These are phyloP conservation scores for Noctua comes DNA, from an alignment of 2,888 invertebrate genomes.

Conservation along the genomic window DNA sequence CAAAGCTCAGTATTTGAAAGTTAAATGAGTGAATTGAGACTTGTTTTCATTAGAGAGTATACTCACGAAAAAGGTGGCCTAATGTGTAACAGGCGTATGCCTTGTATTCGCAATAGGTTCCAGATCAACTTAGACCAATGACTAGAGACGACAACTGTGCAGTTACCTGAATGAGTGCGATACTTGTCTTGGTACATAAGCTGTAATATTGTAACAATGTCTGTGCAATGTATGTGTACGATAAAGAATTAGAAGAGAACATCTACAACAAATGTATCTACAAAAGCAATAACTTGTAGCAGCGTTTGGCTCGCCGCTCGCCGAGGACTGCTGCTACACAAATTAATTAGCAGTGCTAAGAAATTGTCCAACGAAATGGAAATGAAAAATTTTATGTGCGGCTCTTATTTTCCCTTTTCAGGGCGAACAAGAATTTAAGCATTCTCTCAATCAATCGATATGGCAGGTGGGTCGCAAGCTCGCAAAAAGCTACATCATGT, in stretches of 20 bases:
- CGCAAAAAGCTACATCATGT: constrained; percentile 25
- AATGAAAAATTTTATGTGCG: not conserved
- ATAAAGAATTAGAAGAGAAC: not conserved
- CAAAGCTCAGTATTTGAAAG: constrained; percentile 11
- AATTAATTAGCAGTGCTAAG: constrained; percentile 9
- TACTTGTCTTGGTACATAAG: not conserved
- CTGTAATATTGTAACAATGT: not conserved
- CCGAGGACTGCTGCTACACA: not conserved
- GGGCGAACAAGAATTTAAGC: not conserved
- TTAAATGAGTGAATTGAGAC: not conserved
- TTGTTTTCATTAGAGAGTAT: not conserved
- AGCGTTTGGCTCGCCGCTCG: not conserved
- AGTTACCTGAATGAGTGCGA: too few relatives aligned
- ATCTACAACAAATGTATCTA: constrained; percentile 16
- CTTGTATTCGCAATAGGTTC: not conserved
- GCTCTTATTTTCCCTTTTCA: not conserved
- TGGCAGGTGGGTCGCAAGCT: constrained; percentile 23
- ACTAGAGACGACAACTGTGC: not conserved
- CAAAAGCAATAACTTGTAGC: constrained; percentile 22
- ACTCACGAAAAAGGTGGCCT: not conserved
- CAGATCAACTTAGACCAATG: not conserved
- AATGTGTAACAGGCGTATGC: not conserved
- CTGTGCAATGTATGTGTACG: not conserved
- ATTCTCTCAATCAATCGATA: constrained; percentile 25
- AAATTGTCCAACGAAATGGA: not conserved